Conservation (phyloP, 2,113 vertebrate genomes). For the Tupaia chinensis region DNA sequence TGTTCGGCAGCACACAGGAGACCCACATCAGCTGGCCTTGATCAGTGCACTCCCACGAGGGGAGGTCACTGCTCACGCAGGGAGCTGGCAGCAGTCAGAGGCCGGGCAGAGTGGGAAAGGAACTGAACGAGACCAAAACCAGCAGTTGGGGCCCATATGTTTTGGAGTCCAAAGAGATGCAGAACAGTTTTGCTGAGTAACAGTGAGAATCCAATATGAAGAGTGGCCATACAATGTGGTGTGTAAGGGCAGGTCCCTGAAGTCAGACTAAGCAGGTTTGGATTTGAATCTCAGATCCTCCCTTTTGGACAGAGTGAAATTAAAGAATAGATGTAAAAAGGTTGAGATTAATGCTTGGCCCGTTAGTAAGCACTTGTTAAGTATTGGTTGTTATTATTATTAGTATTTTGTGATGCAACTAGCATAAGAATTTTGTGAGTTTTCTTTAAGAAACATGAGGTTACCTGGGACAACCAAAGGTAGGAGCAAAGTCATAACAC, state of each 20-base stretch:
- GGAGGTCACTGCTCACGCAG: rapidly evolving
- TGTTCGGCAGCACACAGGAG: neutral
- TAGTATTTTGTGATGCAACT: neutral
- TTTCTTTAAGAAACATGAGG: constrained; percentile 15
- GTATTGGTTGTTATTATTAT: neutral
- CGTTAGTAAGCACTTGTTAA: neutral
- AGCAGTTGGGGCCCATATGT: neutral
- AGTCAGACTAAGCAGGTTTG: neutral
- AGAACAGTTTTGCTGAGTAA: neutral
- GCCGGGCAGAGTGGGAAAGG: neutral
- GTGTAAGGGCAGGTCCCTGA: no score
- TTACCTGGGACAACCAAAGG: neutral
- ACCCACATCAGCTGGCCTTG: neutral
- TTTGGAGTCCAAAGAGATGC: neutral
- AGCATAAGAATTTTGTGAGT: neutral
- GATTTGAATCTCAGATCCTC: neutral
- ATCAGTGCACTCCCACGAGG: rapidly evolving
- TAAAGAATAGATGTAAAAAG: neutral
- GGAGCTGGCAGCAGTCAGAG: neutral
- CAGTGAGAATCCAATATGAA: neutral
- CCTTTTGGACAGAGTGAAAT: neutral
- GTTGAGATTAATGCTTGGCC: neutral
- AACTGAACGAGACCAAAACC: neutral
- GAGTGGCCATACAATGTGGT: neutral
- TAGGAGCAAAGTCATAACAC: neutral